phyloP scores from a whole-genome alignment of 2,888 invertebrate genomes.

The Aricia artaxerxes region DNA sequence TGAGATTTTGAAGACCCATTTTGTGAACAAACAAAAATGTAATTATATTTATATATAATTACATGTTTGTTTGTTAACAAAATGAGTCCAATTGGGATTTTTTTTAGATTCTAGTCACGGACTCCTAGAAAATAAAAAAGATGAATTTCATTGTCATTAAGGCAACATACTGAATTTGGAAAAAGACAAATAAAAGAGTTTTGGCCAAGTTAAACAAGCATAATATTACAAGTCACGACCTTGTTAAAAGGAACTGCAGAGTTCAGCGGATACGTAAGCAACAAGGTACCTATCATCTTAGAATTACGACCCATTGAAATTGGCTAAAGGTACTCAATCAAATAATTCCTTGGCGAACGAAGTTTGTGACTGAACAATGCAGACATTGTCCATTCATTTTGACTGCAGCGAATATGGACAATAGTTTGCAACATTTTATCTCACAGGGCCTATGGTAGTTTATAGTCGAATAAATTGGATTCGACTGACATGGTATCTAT shows the following conservation, averaged over 20 bases:
- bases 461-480: not conserved
- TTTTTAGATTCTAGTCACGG: not conserved
- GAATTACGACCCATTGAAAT: not conserved
- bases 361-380: not conserved
- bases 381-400: not conserved
- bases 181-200: not conserved
- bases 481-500: not conserved
- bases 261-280: not conserved
- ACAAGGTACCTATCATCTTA: not conserved
- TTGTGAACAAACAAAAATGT: no score
- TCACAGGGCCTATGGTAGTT: not conserved
- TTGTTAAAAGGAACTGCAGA: slow-evolving; percentile 6
- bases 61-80: not conserved
- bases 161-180: not conserved
- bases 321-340: not conserved
- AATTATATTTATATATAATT: not conserved
- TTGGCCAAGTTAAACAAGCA: not conserved
- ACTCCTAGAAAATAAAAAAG: not conserved
- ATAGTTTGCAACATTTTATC: not conserved
- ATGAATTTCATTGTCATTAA: not conserved
- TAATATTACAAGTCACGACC: no score
- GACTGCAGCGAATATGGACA: not conserved
- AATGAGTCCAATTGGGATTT: not conserved
- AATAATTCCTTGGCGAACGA: not conserved
- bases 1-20: no score